phyloP scores from a whole-genome alignment of 1,140 invertebrate genomes.

The Lerema accius region DNA sequence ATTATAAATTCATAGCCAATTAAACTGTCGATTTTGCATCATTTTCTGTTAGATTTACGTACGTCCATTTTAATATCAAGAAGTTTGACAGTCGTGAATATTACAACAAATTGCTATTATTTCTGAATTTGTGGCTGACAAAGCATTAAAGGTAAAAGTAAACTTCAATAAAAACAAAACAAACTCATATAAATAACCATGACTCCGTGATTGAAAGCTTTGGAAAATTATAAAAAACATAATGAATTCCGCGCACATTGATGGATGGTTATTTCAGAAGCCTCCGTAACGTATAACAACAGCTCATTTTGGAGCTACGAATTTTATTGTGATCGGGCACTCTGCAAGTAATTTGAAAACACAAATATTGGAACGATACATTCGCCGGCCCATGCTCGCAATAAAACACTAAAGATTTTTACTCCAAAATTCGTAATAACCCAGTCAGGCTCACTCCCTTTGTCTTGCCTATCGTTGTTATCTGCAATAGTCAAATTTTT shows the following conservation, averaged over 20 bases:
- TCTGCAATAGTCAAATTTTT: too few relatives aligned
- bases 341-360: slow-evolving; percentile 21
- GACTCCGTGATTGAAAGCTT: slow-evolving; percentile 20
- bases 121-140: too few relatives aligned
- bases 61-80: too few relatives aligned
- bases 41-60: too few relatives aligned
- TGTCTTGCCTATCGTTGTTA: too few relatives aligned
- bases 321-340: slow-evolving; percentile 22
- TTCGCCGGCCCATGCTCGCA: background rate
- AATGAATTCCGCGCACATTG: slow-evolving; percentile 18
- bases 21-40: too few relatives aligned
- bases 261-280: slow-evolving; percentile 25
- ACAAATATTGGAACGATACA: slow-evolving; percentile 8
- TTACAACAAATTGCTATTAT: too few relatives aligned
- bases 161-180: slow-evolving; percentile 7
- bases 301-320: slow-evolving; percentile 24
- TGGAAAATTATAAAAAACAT: slow-evolving; percentile 23
- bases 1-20: too few relatives aligned
- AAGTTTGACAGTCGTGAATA: too few relatives aligned
- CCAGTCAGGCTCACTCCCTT: too few relatives aligned
- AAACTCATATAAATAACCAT: slow-evolving; percentile 17
- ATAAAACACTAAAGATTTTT: background rate
- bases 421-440: background rate
- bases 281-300: slow-evolving; percentile 7
- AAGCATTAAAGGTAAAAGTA: background rate